Evolutionary conservation across 2,797 vertebrate genomes (phyloP), one percentile per base, ranked within the genome.

Genomic region (Loriculus beryllinus): DNA sequence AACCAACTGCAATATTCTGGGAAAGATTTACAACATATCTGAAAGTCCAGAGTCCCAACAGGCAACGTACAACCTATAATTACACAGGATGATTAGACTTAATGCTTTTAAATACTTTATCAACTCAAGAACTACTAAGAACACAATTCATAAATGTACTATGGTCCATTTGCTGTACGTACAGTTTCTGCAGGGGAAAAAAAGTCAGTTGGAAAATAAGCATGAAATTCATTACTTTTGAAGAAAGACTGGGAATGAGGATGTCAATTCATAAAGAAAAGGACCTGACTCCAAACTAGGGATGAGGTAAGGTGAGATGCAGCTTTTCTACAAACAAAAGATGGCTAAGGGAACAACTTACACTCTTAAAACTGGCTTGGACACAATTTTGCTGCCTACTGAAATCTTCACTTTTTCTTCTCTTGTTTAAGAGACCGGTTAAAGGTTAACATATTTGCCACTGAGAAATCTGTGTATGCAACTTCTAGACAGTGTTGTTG

Each of bases 41-140:
- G 95, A 37, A 90, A 90, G 77, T 91, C 90, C 88, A 78, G n/a
- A 4, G 2, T 93, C 92, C 51, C 93, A 81, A 62, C 45, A 90
- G 94, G 33, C 28, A 57, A 57, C 48, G 31, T 45, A 26, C 62
- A 78, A 45, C 60, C 54, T 80, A 59, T 71, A 95, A 86, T 93
- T 94, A 96, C 68, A 57, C 84, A 83, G 69, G 93, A 96, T 87
- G 72, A 97, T 97, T 97, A 96, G 92, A 90, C 74, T 88, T 93
- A 92, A 95, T 92, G 72, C 57, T 92, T 96, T 95, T 86, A 94
- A 96, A 95, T 31, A 59, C 83, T 96, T 97, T 94, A 81, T 35
- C 67, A 62, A 37, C 64, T 84, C 48, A 92, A 92, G 84, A 87
- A 74, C 80, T 83, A 82, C 82, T 90, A 93, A 91, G 37, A 62